Evolutionary conservation across 2,888 invertebrate species (phyloP).

Genomic region (Hylaea fasciaria): DNA sequence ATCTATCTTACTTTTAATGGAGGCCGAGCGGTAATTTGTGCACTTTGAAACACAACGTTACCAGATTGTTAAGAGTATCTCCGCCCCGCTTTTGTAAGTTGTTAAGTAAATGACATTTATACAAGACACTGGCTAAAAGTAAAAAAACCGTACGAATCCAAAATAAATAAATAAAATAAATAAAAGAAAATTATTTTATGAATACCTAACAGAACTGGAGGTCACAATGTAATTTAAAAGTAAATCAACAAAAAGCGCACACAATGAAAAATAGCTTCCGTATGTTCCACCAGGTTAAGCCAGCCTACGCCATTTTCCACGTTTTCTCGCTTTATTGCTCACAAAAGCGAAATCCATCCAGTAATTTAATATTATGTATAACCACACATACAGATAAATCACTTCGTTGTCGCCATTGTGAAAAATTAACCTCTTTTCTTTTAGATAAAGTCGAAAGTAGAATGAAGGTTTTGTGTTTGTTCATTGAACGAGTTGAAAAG

Average conservation of each 20-base stretch:
- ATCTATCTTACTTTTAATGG: no score
- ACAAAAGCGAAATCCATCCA: conserved; percentile 28
- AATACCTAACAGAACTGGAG: no score
- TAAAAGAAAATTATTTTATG: no score
- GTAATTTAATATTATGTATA: conserved; percentile 38
- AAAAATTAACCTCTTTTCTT: conserved; percentile 28
- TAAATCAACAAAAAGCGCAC: conserved; percentile 3
- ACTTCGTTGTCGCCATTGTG: conserved; percentile 23
- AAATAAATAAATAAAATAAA: no score
- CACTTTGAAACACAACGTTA: no score
- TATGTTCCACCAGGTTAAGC: conserved; percentile 12
- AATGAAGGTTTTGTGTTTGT: conserved; percentile 17
- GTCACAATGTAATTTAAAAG: neutral
- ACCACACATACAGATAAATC: conserved; percentile 34
- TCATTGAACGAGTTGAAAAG: conserved; percentile 28
- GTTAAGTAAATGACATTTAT: no score
- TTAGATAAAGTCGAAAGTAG: conserved; percentile 19
- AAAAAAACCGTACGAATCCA: no score
- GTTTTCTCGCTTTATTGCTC: conserved; percentile 18
- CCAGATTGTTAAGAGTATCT: no score
- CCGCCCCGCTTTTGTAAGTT: no score
- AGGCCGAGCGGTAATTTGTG: no score
- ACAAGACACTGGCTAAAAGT: no score
- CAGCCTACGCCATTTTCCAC: conserved; percentile 13
- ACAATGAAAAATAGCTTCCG: conserved; percentile 12